These are phyloP conservation scores for Holothuria glaberrima DNA, from an alignment of 35 echinoderm and acorn worm species.

Conservation along the genomic window DNA sequence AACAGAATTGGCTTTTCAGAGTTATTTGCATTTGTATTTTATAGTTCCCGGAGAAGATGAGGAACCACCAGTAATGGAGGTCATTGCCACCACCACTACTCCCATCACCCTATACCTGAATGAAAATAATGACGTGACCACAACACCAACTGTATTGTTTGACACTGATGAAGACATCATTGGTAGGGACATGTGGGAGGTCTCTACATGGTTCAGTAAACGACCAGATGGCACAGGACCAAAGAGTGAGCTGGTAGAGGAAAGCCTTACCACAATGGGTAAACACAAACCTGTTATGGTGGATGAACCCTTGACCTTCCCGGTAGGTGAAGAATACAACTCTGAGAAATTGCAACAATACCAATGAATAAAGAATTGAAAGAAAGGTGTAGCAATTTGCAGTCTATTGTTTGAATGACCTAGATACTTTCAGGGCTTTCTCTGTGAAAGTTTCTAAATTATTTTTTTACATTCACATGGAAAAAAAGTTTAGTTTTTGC, in stretches of 20 bases:
- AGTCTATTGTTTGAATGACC: no score
- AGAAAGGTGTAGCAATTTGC: no score
- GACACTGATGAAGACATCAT: conserved; percentile 4
- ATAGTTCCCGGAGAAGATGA: conserved; percentile 22
- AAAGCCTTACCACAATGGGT: neutral
- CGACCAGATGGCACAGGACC: conserved; percentile 23
- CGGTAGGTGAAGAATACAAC: neutral
- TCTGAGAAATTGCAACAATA: no score
- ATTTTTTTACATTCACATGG: no score
- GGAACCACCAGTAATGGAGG: neutral
- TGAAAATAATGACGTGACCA: conserved; percentile 25
- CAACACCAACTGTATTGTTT: conserved; percentile 4
- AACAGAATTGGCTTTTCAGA: no score
- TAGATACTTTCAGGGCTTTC: no score
- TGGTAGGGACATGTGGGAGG: conserved; percentile 26
- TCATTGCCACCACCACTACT: conserved; percentile 10
- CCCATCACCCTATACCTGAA: conserved; percentile 41
- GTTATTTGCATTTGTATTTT: neutral
- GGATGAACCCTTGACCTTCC: neutral
- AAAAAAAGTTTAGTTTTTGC: no score
- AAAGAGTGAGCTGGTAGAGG: conserved; percentile 20
- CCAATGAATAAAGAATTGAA: no score
- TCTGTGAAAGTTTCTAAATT: no score
- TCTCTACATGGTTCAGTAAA: conserved; percentile 55
- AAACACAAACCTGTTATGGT: conserved; percentile 5